Evolutionary conservation across 2,113 vertebrate species (phyloP), one percentile per base, ranked within the genome.

Genomic region (Promerops cafer): DNA sequence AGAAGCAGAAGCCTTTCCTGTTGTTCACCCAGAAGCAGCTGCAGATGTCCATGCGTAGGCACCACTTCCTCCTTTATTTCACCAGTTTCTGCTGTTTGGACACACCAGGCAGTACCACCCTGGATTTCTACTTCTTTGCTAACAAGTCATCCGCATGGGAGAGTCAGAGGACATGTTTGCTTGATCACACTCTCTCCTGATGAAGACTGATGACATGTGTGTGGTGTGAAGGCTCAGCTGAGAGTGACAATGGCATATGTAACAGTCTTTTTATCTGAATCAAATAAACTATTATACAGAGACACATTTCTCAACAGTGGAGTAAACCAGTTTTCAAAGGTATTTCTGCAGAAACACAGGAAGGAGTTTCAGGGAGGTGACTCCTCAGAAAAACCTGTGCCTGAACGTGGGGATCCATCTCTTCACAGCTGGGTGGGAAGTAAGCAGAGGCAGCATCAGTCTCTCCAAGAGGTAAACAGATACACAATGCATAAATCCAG

Each of bases 291-390:
- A 1, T 15, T 18, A 5, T 5, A 52, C 3, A 12, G 57, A 75
- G 26, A 61, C 17, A 28, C 4, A 16, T 39, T 42, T 49, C 35
- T 74, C 27, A 44, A 10, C 2, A 8, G 31, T 1, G 3, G 5
- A 42, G 23, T 24, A 57, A 60, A 31, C 8, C 1, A 3, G 19
- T 65, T 42, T 52, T 22, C 50, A 77, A 64, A 65, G 4, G 1
- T 14, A 16, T 42, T 84, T 92, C 18, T 83, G 30, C 42, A 65
- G n/a, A 26, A 45, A 9, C 12, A 72, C 7, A 47, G 27, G 9
- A 35, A 15, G 26, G 8, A 64, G n/a, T 44, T 31, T 28, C 1
- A 5, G 23, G 22, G 11, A 71, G 8, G n/a, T 1, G 0, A 3
- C 14, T 74, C 27, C 35, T 66, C 39, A 45, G 42, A 76, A 39